Conservation (phyloP, 1,140 invertebrate genomes). For the Nasonia longicornis region DNA sequence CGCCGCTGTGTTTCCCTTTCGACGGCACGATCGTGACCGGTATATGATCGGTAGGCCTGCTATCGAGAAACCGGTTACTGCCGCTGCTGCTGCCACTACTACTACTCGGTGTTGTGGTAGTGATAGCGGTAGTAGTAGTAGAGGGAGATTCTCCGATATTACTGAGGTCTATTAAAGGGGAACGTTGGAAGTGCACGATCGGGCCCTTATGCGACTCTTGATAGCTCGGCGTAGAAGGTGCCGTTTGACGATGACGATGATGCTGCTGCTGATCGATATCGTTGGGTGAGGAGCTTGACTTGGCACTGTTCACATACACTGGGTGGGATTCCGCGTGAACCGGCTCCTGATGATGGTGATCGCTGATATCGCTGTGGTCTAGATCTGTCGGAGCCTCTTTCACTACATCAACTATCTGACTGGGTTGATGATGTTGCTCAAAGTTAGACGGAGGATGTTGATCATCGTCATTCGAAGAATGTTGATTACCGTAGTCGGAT, state of each 20-base stretch:
- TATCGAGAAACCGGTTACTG: not conserved
- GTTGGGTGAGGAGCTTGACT: not conserved
- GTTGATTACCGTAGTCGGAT: constrained; percentile 38
- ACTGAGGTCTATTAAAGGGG: constrained; percentile 29
- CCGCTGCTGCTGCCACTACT: not conserved
- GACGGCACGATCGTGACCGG: not conserved
- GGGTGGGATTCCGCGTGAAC: constrained; percentile 39
- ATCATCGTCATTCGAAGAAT: constrained; percentile 6
- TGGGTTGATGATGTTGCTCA: constrained; percentile 20
- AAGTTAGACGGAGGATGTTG: constrained; percentile 6
- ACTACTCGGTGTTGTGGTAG: not conserved
- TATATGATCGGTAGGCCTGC: not conserved
- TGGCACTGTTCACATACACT: constrained; percentile 1
- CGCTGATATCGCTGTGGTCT: not conserved
- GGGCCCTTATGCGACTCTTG: not conserved
- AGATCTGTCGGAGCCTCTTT: constrained; percentile 7
- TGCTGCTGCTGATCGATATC: not conserved
- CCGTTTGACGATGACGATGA: not conserved
- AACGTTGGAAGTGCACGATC: constrained; percentile 37
- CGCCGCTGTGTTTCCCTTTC: constrained; percentile 18
- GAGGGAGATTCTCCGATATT: not conserved
- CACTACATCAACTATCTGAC: constrained; percentile 28
- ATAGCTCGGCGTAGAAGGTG: not conserved
- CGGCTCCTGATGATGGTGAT: not conserved
- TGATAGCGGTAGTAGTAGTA: not conserved